Evolutionary conservation across 2,113 vertebrate species (phyloP), one percentile per base, ranked within the genome.

Genomic region (Helogale parvula): DNA sequence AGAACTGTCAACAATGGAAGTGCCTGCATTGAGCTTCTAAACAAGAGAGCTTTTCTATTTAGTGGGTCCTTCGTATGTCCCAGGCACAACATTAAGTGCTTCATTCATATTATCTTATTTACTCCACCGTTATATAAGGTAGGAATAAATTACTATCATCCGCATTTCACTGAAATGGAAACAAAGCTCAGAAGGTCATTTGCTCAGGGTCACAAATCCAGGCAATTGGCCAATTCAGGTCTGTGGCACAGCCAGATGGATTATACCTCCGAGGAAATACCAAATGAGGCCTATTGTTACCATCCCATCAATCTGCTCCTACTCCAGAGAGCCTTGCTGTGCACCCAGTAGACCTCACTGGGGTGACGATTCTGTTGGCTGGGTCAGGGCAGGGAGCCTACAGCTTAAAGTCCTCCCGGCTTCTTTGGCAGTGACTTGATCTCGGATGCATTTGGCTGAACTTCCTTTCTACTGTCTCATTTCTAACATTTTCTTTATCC

Each of bases 11-110:
- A 14, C n/a, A 33, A 1, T 23, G 47, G 21, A 25, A 0, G 0
- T 82, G 45, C n/a, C 38, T 52, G 60, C 35, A 10, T 23, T 41
- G 29, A 74, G 16, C 57, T 94, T 33, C 19, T 3, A 50, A 50
- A 33, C 16, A 33, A 2, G 11, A 68, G n/a, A 72, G 17, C n/a
- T 85, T 74, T 47, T 57, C 77, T 57, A 19, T 35, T 65, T 52
- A 19, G 19, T n/a, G 47, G 1, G 2, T 63, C 27, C 27, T 69
- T 38, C 6, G 19, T 23, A 3, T 23, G 0, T 35, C 8, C n/a
- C 3, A 54, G 69, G 35, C 33, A 4, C 0, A 31, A 23, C 57
- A 23, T 2, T 72, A 25, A 86, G 23, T 66, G 47, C 25, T 83
- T 90, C 29, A 19, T 52, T 38, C 69, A 31, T 14, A 71, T 66